Evolutionary conservation across 2,113 vertebrate genomes (phyloP), one percentile per base, ranked within the genome.

Genomic region (Planiliza haematocheilus): DNA sequence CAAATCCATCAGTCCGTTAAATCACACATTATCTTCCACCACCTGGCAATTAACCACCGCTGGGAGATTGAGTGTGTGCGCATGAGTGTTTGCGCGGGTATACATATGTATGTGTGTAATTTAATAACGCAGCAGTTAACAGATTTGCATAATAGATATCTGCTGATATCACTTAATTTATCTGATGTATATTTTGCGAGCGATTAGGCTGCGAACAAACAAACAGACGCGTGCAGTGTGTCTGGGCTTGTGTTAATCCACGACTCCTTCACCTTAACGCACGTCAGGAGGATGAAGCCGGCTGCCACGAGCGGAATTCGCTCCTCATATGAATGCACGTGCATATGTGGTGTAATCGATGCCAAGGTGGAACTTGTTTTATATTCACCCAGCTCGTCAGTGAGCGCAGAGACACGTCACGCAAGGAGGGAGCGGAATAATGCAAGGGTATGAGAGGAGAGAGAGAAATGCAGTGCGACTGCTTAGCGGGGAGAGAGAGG

Each of bases 11-110:
- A 81, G 86, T 86, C 86, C 86, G 83, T 92, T 93, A 92, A 93
- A 92, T 93, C 88, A 74, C 89, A 88, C 86, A 92, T 91, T 92
- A 92, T 93, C 89, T 84, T 82, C 83, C 81, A 74, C 85, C 92
- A 91, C 91, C 91, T 92, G 92, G 89, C 88, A 90, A 92, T 92
- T 92, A 92, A 81, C 85, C 80, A 82, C 74, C 43, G 45, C 88
- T 87, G 86, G 43, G 87, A 53, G 74, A 71, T 85, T 67, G 63
- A 48, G 17, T 38, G 61, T 36, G 66, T 0, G 66, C 30, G 8
- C 42, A n/a, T 0, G 21, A 18, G 62, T 8, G 51, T 34, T 16
- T 52, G 43, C 21, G 2, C 6, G 39, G 12, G 16, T 61, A 17
- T 70, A 74, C 56, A 55, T 38, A 70, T 73, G 78, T 77, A 70